Conservation (phyloP, 92 coral and sea anemone genomes). For the Porites evermanni region DNA sequence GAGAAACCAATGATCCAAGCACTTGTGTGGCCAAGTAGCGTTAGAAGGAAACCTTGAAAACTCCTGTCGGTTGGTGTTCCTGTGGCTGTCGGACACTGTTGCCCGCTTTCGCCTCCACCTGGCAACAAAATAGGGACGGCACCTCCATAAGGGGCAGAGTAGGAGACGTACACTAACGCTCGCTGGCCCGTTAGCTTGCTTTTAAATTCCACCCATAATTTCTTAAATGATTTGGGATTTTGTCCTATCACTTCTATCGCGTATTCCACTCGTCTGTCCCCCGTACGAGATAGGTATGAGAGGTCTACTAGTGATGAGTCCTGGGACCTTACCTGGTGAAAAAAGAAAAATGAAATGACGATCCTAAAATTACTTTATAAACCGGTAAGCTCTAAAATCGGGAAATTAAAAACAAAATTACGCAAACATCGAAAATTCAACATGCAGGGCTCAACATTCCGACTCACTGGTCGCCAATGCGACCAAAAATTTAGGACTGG, state of each 20-base stretch:
- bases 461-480: too few relatives aligned
- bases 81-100: constrained; percentile 59
- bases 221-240: constrained; percentile 74
- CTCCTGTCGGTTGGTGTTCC: constrained; percentile 44
- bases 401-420: neutral
- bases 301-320: constrained; percentile 61
- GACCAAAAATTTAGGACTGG: too few relatives aligned
- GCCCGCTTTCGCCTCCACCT: constrained; percentile 22
- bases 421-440: neutral
- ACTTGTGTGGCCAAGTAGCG: constrained; percentile 85
- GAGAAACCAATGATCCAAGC: constrained; percentile 89
- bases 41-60: constrained; percentile 63
- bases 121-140: constrained; percentile 22
- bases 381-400: too few relatives aligned
- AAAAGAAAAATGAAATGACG: neutral
- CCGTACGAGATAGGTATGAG: constrained; percentile 42
- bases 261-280: constrained; percentile 62
- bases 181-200: constrained; percentile 86
- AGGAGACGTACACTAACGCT: constrained; percentile 73
- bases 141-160: constrained; percentile 61
- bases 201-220: constrained; percentile 77
- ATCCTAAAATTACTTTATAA: too few relatives aligned
- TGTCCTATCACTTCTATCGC: constrained; percentile 67
- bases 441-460: too few relatives aligned
- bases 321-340: constrained; percentile 72